phyloP scores from a whole-genome alignment of 2,797 vertebrate species.

The Esox lucius region DNA sequence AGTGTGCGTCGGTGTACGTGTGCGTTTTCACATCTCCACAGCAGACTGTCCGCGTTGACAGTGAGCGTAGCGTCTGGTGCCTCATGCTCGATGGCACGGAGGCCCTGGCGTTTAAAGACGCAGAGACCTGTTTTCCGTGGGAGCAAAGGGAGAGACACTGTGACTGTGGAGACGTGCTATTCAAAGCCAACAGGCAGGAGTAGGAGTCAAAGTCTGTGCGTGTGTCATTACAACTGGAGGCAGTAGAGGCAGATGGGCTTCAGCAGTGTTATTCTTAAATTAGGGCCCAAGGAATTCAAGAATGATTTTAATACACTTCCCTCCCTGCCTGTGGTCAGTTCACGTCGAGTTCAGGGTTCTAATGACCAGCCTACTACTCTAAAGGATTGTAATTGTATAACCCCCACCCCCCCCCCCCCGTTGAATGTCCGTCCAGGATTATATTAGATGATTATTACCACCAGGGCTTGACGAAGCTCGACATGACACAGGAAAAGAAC shows the following conservation, averaged over 20 bases:
- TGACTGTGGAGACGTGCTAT: conserved; percentile 4
- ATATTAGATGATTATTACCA: conserved; percentile 45
- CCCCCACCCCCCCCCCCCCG: conserved; percentile 33
- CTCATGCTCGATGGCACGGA: neutral
- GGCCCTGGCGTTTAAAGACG: neutral
- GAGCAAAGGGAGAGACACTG: neutral
- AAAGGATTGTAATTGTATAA: conserved; percentile 35
- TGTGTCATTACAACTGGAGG: neutral
- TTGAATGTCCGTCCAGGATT: conserved; percentile 32
- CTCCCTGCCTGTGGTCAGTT: conserved; percentile 53
- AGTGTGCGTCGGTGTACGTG: no score
- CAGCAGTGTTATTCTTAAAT: conserved; percentile 52
- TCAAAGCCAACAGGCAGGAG: conserved; percentile 33
- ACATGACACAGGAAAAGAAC: conserved; percentile 9
- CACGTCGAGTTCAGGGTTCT: conserved; percentile 60
- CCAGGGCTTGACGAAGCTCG: neutral
- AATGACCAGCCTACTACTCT: conserved; percentile 54
- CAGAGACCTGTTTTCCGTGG: neutral
- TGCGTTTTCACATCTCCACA: neutral
- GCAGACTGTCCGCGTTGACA: neutral
- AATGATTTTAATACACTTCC: conserved; percentile 63
- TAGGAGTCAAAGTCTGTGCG: neutral
- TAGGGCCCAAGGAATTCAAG: conserved; percentile 58
- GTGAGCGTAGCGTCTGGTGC: no score
- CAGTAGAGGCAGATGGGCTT: conserved; percentile 18